Evolutionary conservation across 2,888 invertebrate species (phyloP), one percentile per base, ranked within the genome.

Genomic region (Leptura quadrifasciata): DNA sequence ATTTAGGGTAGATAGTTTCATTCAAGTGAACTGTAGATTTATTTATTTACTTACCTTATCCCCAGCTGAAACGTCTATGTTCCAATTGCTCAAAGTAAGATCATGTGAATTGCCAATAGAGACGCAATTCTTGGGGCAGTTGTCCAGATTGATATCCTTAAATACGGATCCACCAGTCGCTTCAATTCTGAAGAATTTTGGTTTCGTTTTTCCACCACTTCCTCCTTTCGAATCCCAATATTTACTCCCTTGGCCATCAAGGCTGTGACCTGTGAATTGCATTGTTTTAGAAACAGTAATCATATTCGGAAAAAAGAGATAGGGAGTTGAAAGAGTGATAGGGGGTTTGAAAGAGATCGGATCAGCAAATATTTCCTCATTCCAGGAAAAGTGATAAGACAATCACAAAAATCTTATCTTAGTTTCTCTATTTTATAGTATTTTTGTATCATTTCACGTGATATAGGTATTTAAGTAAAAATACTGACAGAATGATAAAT

Each of bases 201-300:
- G 82, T 75, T 82, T 82, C 0, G 73, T 80, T 8, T 72, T 74
- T 6, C 82, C 80, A 12, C 73, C 76, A 21, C 76, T 75, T 39
- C 82, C 81, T 60, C 82, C 82, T 60, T 78, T 69, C n/a, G 77
- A 77, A 27, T 82, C 81, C 82, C 82, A 82, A 31, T 78, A 82
- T 76, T 75, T 68, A 15, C 77, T 76, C 61, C 82, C 82, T 74
- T 77, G 76, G 17, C 63, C 72, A 21, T 65, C 65, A 1, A 65
- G 52, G n/a, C 47, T 52, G 20, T 65, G 65, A 18, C 65, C 65
- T 65, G n/a, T 47, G n/a, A 12, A 47, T 2, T 2, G 47, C 17
- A n/a, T 47, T 15, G n/a, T n/a, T 47, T n/a, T n/a, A 47, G 15
- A n/a, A 47, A 15, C 47, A n/a, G n/a, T n/a, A 12, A 12, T 12